phyloP scores from a whole-genome alignment of 2,113 vertebrate species.

The Xyliphius kryptos region DNA sequence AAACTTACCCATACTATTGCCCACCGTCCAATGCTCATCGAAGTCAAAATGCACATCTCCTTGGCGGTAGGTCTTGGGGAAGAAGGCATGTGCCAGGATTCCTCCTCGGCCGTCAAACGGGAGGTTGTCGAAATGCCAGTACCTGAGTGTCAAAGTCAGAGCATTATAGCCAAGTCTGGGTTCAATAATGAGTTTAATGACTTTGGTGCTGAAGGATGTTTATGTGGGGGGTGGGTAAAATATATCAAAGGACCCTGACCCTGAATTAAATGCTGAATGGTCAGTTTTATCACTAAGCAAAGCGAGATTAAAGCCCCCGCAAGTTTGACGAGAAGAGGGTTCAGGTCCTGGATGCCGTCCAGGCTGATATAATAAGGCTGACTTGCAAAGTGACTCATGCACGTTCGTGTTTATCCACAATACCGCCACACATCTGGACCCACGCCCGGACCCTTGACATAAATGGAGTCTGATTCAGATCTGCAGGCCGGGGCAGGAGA shows the following conservation, averaged over 20 bases:
- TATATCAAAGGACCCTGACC: no score
- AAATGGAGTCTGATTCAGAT: conserved; percentile 2
- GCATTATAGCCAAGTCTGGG: not conserved
- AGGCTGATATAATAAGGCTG: conserved; percentile 9
- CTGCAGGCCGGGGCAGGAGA: not conserved
- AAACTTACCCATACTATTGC: conserved; percentile 77
- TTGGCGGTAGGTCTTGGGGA: conserved; percentile 82
- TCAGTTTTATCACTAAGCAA: not conserved
- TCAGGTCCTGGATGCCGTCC: conserved; percentile 1
- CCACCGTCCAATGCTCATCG: conserved; percentile 87
- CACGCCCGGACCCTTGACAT: conserved; percentile 1
- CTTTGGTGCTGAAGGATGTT: no score
- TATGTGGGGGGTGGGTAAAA: no score
- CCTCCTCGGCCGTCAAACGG: conserved; percentile 89
- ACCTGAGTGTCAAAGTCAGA: conserved; percentile 61
- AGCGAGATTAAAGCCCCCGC: not conserved
- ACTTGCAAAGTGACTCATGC: conserved; percentile 15
- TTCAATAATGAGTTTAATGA: no score
- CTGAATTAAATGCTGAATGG: no score
- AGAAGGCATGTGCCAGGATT: conserved; percentile 90
- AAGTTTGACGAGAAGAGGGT: not conserved
- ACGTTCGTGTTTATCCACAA: not conserved
- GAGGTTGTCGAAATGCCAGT: conserved; percentile 86
- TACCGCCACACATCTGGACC: not conserved
- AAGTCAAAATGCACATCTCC: conserved; percentile 93